These are phyloP conservation scores for Drosophila pseudotalamancana DNA, from an alignment of 2,888 invertebrate species.

Conservation along the genomic window DNA sequence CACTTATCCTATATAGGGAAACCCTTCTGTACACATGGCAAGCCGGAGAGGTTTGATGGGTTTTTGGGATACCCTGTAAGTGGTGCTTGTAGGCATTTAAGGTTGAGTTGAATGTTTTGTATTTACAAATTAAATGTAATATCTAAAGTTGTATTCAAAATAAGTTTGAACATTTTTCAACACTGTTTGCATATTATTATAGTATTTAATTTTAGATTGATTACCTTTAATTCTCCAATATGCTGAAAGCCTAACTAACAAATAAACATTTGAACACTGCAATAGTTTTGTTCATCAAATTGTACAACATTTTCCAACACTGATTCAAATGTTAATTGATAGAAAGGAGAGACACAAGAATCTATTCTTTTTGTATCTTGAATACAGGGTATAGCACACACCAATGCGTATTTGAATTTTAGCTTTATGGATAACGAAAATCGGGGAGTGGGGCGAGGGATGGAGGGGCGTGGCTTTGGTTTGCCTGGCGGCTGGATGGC, in stretches of 20 bases:
- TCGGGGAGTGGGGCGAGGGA: not conserved
- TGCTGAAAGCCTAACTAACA: too few relatives aligned
- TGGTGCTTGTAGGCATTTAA: not conserved
- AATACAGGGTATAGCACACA: conserved; percentile 24
- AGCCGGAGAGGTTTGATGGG: not conserved
- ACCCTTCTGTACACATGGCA: not conserved
- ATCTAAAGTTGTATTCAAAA: not conserved
- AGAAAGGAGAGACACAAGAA: too few relatives aligned
- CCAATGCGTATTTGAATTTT: conserved; percentile 66
- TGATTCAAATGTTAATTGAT: too few relatives aligned
- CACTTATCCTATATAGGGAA: not conserved
- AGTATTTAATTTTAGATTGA: not conserved
- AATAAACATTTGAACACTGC: too few relatives aligned
- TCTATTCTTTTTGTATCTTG: not conserved
- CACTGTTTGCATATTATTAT: not conserved
- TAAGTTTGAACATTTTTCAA: not conserved
- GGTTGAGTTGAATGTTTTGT: not conserved
- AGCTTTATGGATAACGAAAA: conserved; percentile 8
- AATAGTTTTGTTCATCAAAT: too few relatives aligned
- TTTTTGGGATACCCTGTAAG: conserved; percentile 1
- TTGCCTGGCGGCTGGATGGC: conserved; percentile 65
- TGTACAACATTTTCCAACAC: too few relatives aligned
- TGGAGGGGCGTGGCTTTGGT: conserved; percentile 16
- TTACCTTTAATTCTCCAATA: not conserved
- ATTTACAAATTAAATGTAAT: not conserved